Base-by-base conservation (phyloP, 2,888 invertebrate species). In the Chirona hameri region DNA sequence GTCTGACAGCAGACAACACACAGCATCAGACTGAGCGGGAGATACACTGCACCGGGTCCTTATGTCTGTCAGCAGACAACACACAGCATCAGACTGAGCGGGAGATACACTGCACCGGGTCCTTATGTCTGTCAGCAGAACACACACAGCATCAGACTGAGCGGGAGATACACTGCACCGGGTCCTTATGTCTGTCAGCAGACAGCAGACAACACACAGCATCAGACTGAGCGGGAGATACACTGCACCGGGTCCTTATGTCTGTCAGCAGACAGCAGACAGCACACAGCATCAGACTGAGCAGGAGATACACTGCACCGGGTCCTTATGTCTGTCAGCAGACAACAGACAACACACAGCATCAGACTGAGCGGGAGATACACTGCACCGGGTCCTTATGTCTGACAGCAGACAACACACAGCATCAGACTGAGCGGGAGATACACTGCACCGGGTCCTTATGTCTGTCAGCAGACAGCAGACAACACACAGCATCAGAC, bases 181-280 rank as follows among this genome's bases (percentile, higher is more conserved):
- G 39, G 39, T 39, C 39, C 39, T 39, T 39, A 39, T 39, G 39
- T 39, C 39, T 39, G 39, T 7, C 39, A 39, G 39, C 99, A 27
- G 94, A 93, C 27, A 94, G 89, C 0, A 98, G 94, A 89, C 99
- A 99, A 81, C 97, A 98, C 9, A 96, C 94, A 99, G 90, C 87
- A 96, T 94, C 87, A 94, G 94, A 0, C 96, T 94, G 0, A 95
- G 91, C 2, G 99, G 99, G 89, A 91, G 87, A 99, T 90, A 87
- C 97, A 96, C 88, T 99, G 98, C 81, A 99, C 93, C 0, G 97
- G 93, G 90, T 99, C 99, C 88, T 94, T 93, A 87, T 99, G 99
- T 0, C 98, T 99, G 88, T 83, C 52, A 18, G 52, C 52, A 52
- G 39, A 39, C 39, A 39, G 7, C 39, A 39, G n/a, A n/a, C n/a